These are phyloP conservation scores for Dasypus novemcinctus DNA, from an alignment of 2,113 vertebrate species.

Conservation along the genomic window DNA sequence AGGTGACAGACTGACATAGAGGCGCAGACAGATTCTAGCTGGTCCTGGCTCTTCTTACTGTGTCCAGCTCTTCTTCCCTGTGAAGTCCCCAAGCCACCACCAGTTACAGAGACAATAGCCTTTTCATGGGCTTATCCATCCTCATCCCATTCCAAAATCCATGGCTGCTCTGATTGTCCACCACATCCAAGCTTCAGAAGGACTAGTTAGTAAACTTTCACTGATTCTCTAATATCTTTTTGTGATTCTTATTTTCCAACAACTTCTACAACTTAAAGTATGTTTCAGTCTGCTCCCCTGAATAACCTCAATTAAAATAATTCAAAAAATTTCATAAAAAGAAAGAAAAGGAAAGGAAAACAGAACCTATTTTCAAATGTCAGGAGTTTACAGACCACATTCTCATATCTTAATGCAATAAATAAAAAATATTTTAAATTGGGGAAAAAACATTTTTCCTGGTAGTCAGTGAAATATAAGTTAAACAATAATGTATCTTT, in stretches of 20 bases:
- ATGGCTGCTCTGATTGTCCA: background rate
- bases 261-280: background rate
- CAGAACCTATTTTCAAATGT: background rate
- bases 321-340: background rate
- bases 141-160: accelerated
- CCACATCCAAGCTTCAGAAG: background rate
- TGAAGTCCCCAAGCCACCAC: background rate
- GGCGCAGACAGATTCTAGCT: background rate
- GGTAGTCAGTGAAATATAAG: background rate
- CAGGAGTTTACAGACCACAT: background rate
- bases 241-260: background rate
- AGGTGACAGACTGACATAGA: background rate
- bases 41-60: background rate
- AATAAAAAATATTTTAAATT: background rate
- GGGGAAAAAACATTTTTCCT: background rate
- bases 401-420: background rate
- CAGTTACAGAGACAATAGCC: background rate
- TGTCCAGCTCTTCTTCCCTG: background rate
- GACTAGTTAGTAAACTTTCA: background rate
- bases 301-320: background rate
- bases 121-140: background rate
- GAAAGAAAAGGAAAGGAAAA: background rate
- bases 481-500: background rate
- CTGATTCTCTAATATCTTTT: background rate
- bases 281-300: background rate